phyloP scores from a whole-genome alignment of 1,140 invertebrate genomes.

The Meteorus sp. region DNA sequence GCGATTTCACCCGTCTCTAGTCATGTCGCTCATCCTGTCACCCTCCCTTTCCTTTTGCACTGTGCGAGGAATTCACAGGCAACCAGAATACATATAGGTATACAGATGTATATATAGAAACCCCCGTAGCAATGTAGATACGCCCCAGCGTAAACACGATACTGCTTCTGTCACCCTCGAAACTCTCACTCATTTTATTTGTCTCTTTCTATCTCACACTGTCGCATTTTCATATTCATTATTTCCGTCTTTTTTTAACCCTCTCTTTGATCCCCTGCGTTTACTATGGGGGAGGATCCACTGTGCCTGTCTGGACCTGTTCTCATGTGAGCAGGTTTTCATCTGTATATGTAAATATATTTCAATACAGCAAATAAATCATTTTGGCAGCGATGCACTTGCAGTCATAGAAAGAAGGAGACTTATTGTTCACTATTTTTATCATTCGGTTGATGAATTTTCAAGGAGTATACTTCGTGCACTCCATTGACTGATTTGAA shows the following conservation, averaged over 20 bases:
- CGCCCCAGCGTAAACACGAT: constrained; percentile 38
- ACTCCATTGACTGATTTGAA: no score
- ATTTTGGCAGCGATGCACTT: no score
- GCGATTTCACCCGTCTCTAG: no score
- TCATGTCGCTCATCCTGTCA: no score
- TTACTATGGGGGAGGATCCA: background rate
- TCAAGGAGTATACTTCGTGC: no score
- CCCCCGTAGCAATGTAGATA: constrained; percentile 26
- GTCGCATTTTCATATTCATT: background rate
- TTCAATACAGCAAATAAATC: no score
- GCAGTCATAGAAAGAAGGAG: no score
- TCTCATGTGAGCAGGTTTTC: background rate
- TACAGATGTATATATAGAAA: background rate
- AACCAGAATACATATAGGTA: no score
- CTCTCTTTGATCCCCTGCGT: background rate
- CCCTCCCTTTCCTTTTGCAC: background rate
- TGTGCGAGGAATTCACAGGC: background rate
- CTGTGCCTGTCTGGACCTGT: constrained; percentile 11
- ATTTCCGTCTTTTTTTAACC: background rate
- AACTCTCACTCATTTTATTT: no score
- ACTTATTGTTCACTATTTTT: no score
- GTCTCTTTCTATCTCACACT: background rate
- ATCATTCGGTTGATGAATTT: no score
- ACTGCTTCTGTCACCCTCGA: constrained; percentile 19
- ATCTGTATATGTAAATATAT: no score